Evolutionary conservation across 53 echinoderm and acorn worm genomes (phyloP).

Genomic region (Glandiceps talaboti): DNA sequence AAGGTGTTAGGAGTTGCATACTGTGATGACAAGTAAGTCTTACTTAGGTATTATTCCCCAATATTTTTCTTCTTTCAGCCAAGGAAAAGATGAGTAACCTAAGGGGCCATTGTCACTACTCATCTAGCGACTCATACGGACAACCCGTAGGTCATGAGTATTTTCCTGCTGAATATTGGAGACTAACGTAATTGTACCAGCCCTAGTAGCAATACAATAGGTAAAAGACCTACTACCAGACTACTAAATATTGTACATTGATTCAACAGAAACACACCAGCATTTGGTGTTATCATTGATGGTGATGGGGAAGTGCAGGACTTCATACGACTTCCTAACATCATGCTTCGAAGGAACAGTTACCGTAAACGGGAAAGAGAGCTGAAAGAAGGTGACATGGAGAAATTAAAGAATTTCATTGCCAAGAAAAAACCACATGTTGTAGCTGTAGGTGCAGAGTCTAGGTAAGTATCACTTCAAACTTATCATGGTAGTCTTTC

Average conservation of each 20-base stretch:
- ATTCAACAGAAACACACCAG: conserved; percentile 72
- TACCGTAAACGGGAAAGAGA: conserved; percentile 73
- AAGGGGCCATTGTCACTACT: no score
- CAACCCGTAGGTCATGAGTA: no score
- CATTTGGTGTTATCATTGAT: conserved; percentile 74
- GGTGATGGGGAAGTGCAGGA: conserved; percentile 82
- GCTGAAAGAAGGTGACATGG: conserved; percentile 73
- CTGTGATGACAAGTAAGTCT: conserved; percentile 71
- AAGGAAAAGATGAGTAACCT: no score
- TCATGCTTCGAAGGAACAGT: conserved; percentile 51
- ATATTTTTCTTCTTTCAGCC: no score
- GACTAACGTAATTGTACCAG: no score
- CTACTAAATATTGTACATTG: no score
- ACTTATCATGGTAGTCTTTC: no score
- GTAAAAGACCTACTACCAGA: no score
- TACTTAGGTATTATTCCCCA: no score
- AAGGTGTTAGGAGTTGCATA: conserved; percentile 74
- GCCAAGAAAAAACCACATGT: conserved; percentile 83
- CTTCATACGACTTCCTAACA: conserved; percentile 80
- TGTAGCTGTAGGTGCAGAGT: conserved; percentile 73
- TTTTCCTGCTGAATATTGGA: no score
- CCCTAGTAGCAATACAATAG: no score
- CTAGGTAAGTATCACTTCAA: conserved; percentile 69
- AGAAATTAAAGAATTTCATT: conserved; percentile 71
- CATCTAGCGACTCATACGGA: no score